Evolutionary conservation across 92 coral and sea anemone species (phyloP), one percentile per base, ranked within the genome.

Genomic region (Porites rus): DNA sequence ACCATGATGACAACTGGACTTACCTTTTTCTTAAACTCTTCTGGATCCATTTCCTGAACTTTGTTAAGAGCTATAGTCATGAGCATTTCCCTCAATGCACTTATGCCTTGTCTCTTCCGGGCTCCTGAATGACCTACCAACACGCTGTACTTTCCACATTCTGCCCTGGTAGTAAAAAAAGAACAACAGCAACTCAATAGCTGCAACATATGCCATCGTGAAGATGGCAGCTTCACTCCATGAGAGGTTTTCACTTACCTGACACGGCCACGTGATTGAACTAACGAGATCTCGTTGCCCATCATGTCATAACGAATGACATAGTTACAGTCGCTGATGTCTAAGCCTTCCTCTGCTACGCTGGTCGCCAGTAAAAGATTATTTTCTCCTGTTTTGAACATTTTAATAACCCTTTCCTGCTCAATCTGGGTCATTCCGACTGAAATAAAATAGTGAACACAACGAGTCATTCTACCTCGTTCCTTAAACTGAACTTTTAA

Each of bases 181-280:
- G 46, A 38, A 38, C 46, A 59, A 53, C 46, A 11, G 10, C 12
- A 54, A 13, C 8, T 19, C 78, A 9, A 13, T 54, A 13, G 60
- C 60, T 54, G 60, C 60, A 54, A 13, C 46, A 38, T 38, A 38
- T 38, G 14, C 60, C 10, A 10, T 54, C 6, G 60, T 10, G 60
- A 9, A 9, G 60, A 9, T 54, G 14, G 14, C 60, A 54, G 60
- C 22, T 50, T 46, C 46, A n/a, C 52, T 4, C 12, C 28, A 22
- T 10, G 24, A 52, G 22, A 53, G 24, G 8, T 53, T 18, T 8
- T 10, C 12, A 9, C 65, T 8, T 59, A 86, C 90, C 98, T 96
- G 71, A 97, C 96, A 51, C 99, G 90, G 11, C 99, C 99, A 77
- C 99, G 96, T 77, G 99, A 94, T 83, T 97, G 99, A 72, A 97